phyloP scores from a whole-genome alignment of 2,113 vertebrate species.

The Microtus montanus region DNA sequence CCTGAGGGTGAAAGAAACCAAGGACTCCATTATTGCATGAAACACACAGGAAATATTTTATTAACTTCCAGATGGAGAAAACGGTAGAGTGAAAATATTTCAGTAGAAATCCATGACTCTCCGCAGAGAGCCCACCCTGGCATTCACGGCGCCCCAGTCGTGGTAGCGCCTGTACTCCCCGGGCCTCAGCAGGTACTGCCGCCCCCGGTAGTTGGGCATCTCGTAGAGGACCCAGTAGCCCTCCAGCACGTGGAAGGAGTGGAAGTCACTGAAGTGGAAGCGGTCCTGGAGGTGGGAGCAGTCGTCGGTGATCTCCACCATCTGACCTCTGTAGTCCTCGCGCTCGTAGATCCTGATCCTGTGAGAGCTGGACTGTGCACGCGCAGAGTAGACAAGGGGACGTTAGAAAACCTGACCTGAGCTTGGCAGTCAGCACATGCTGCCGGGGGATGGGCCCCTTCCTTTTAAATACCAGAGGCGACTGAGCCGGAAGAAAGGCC shows the following conservation, averaged over 20 bases:
- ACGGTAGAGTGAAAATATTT: constrained; percentile 17
- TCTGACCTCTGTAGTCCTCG: constrained; percentile 83
- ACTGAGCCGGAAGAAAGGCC: background rate
- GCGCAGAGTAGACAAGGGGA: background rate
- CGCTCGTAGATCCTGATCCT: constrained; percentile 85
- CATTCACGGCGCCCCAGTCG: constrained; percentile 80
- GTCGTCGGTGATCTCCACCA: constrained; percentile 85
- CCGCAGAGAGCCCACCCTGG: constrained; percentile 84
- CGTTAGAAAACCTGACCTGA: background rate
- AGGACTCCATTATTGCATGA: constrained; percentile 10
- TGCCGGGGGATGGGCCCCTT: background rate
- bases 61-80: constrained; percentile 58
- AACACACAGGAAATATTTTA: constrained; percentile 73
- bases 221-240: constrained; percentile 84
- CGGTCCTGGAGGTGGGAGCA: constrained; percentile 83
- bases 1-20: background rate
- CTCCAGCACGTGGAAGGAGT: constrained; percentile 83
- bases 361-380: constrained; percentile 52
- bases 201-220: constrained; percentile 8
- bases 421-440: background rate
- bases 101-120: constrained; percentile 81
- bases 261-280: constrained; percentile 79
- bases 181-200: background rate
- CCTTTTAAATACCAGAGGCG: background rate
- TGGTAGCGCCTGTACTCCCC: background rate